phyloP scores from a whole-genome alignment of 2,888 invertebrate genomes.

The Cetonia aurata region DNA sequence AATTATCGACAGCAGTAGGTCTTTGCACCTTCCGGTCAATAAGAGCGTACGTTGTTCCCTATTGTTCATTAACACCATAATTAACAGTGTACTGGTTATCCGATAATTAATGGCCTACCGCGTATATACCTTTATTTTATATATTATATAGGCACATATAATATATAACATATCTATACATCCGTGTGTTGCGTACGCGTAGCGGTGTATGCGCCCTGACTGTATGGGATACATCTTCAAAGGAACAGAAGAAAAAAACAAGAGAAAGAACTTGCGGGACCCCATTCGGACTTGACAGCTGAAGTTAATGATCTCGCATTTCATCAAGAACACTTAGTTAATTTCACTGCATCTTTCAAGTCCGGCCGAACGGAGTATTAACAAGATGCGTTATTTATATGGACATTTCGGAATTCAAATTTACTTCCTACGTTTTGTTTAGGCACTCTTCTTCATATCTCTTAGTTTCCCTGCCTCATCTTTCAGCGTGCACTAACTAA shows the following conservation, averaged over 20 bases:
- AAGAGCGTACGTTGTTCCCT: constrained; percentile 50
- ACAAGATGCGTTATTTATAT: constrained; percentile 50
- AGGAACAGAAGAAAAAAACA: constrained; percentile 32
- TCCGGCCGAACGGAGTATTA: constrained; percentile 37
- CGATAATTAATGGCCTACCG: constrained; percentile 55
- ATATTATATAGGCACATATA: constrained; percentile 17
- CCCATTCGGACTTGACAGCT: constrained; percentile 53
- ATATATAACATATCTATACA: constrained; percentile 12
- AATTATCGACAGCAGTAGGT: constrained; percentile 54
- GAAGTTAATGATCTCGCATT: constrained; percentile 53
- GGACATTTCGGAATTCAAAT: constrained; percentile 51
- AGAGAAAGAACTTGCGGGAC: constrained; percentile 49
- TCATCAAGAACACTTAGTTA: constrained; percentile 53
- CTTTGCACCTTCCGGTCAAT: constrained; percentile 53
- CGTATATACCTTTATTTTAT: constrained; percentile 45
- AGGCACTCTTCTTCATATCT: neutral
- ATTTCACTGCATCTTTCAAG: constrained; percentile 50
- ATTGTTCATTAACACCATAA: constrained; percentile 58
- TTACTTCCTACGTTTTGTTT: constrained; percentile 47
- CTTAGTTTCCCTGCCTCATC: too few relatives aligned
- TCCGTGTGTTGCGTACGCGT: constrained; percentile 18
- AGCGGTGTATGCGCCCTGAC: constrained; percentile 45
- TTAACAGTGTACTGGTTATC: constrained; percentile 56
- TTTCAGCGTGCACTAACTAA: too few relatives aligned
- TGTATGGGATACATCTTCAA: constrained; percentile 48